These are phyloP conservation scores for Caenorhabditis angaria DNA, from an alignment of 2,888 invertebrate genomes.

Conservation along the genomic window DNA sequence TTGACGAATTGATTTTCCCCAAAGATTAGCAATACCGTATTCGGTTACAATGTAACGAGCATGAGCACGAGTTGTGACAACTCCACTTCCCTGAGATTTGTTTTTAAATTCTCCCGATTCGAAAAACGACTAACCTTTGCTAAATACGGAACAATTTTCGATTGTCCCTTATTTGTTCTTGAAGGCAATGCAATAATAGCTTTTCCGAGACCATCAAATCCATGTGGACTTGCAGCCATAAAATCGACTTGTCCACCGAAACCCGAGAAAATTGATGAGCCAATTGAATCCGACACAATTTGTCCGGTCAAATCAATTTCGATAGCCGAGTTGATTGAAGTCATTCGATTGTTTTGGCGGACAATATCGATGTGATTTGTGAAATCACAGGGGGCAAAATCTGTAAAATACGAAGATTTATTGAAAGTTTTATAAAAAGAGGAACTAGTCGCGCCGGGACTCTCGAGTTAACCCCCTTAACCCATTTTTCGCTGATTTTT, in stretches of 20 bases:
- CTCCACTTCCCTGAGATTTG: conserved; percentile 82
- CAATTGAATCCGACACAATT: conserved; percentile 90
- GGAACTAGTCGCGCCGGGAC: too few species aligned
- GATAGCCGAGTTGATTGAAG: conserved; percentile 94
- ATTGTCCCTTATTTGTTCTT: conserved; percentile 81
- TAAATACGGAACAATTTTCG: conserved; percentile 85
- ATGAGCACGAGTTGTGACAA: conserved; percentile 89
- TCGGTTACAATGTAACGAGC: conserved; percentile 93
- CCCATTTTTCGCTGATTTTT: too few species aligned
- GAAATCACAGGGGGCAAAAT: conserved; percentile 51
- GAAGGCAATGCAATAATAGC: conserved; percentile 87
- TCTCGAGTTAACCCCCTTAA: too few species aligned
- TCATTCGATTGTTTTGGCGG: conserved; percentile 81
- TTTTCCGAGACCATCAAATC: conserved; percentile 85
- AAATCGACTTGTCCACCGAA: conserved; percentile 95
- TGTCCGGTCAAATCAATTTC: conserved; percentile 94
- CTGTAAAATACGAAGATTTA: conserved; percentile 16
- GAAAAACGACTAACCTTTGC: conserved; percentile 76
- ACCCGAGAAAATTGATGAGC: conserved; percentile 79
- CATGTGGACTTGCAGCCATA: conserved; percentile 87
- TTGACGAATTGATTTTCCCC: conserved; percentile 77
- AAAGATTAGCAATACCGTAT: conserved; percentile 75
- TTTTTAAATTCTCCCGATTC: background rate
- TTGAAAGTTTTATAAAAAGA: background rate
- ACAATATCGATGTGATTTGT: conserved; percentile 74